A percentile compares a stretch with the other conserved stretches of the same genome.
phyloP scores from a whole-genome alignment of 2,888 invertebrate species.

The Cantharis rufa region DNA sequence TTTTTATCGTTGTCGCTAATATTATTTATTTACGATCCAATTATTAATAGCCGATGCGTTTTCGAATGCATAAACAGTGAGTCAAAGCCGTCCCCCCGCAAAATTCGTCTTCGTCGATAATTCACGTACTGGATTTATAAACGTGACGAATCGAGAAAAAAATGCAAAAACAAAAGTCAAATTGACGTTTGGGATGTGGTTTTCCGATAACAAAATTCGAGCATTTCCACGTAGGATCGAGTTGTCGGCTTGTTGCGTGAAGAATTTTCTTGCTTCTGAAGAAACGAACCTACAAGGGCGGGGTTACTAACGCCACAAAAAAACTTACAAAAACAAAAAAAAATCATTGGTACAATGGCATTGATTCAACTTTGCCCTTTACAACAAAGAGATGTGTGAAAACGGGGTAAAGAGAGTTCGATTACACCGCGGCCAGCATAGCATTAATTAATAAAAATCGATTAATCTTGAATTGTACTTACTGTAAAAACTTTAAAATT shows the following conservation, averaged over 20 bases:
- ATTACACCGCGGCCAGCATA: neutral
- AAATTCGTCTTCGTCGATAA: neutral
- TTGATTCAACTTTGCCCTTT: conserved; percentile 4
- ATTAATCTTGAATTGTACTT: conserved; percentile 5
- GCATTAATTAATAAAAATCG: neutral
- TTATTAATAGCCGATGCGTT: neutral
- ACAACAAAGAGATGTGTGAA: neutral
- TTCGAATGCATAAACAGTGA: neutral
- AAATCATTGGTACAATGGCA: neutral
- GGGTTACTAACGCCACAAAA: neutral
- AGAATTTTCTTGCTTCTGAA: neutral
- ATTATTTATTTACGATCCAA: neutral
- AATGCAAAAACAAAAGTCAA: neutral
- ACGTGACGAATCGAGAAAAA: neutral
- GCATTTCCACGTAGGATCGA: neutral
- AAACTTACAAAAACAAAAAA: neutral
- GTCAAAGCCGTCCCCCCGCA: neutral
- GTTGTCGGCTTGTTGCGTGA: neutral
- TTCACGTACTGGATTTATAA: neutral
- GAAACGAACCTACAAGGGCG: neutral
- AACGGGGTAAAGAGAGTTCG: neutral
- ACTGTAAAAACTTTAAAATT: conserved; percentile 15
- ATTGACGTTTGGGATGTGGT: neutral
- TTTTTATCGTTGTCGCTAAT: neutral
- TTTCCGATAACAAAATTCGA: neutral